Evolutionary conservation across 2,888 invertebrate species (phyloP).

Genomic region (Urechis unicinctus): DNA sequence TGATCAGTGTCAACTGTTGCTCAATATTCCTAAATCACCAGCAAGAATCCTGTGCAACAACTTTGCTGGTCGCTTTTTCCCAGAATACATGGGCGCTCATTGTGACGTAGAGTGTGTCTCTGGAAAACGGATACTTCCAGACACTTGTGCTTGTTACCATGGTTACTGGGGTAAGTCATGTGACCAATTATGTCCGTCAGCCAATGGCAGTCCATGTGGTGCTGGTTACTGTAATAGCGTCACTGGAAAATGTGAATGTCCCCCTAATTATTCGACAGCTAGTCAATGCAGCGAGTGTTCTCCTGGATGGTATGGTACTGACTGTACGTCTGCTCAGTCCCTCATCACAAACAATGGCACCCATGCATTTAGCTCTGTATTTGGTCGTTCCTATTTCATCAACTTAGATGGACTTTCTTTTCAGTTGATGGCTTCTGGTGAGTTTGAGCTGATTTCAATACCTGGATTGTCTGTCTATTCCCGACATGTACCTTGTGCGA

Average conservation of each 20-base stretch:
- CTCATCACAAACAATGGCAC: slow-evolving; percentile 1
- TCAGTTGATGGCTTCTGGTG: not conserved
- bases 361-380: slow-evolving; percentile 15
- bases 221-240: slow-evolving; percentile 19
- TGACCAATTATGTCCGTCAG: slow-evolving; percentile 19
- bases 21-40: no score
- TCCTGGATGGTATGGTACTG: slow-evolving; percentile 26
- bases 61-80: not conserved
- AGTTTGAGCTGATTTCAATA: not conserved
- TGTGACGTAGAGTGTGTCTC: not conserved
- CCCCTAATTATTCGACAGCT: slow-evolving; percentile 16
- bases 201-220: no score
- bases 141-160: slow-evolving; percentile 21
- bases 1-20: no score
- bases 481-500: slow-evolving; percentile 22
- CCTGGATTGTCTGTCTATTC: slow-evolving; percentile 10
- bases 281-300: slow-evolving; percentile 23
- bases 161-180: slow-evolving; percentile 26
- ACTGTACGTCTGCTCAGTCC: slow-evolving; percentile 23
- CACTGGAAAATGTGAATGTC: slow-evolving; percentile 25
- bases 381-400: slow-evolving; percentile 22
- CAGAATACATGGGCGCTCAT: not conserved
- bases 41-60: no score
- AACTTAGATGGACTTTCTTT: slow-evolving; percentile 22
- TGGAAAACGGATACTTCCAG: no score